These are phyloP conservation scores for Batillaria attramentaria DNA, from an alignment of 1,140 invertebrate genomes.

Conservation along the genomic window DNA sequence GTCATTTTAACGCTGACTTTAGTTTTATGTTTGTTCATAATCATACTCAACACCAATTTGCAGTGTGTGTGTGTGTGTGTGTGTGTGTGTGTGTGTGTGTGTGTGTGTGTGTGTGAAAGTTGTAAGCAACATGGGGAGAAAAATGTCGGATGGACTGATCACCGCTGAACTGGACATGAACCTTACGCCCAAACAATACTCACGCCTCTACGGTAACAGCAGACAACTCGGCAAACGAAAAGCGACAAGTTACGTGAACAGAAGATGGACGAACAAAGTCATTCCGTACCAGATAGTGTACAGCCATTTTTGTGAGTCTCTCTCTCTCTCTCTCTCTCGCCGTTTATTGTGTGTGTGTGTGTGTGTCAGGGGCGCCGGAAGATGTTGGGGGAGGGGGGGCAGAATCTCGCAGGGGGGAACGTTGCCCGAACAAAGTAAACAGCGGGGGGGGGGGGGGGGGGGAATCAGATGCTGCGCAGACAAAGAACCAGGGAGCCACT, in stretches of 20 bases:
- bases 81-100: neutral
- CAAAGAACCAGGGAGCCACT: neutral
- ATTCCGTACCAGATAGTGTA: conserved; percentile 9
- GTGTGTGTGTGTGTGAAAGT: neutral
- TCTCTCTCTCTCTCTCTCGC: neutral
- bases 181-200: conserved; percentile 11
- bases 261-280: conserved; percentile 10
- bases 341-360: neutral
- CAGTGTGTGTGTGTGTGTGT: neutral
- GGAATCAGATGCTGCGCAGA: too few relatives aligned
- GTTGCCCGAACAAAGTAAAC: neutral
- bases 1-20: neutral
- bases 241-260: conserved; percentile 3
- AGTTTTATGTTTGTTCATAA: neutral
- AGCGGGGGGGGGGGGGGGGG: neutral
- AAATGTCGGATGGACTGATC: neutral
- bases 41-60: neutral
- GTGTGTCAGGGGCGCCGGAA: neutral
- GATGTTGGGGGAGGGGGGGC: too few relatives aligned
- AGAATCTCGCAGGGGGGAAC: neutral
- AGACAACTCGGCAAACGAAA: neutral
- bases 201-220: neutral
- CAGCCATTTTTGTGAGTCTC: neutral
- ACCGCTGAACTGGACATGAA: conserved; percentile 24
- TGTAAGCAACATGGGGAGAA: neutral